Percentiles rank a stretch among this genome's conserved stretches.
phyloP scores from a whole-genome alignment of 2,888 invertebrate genomes.

The Idaea biselata region DNA sequence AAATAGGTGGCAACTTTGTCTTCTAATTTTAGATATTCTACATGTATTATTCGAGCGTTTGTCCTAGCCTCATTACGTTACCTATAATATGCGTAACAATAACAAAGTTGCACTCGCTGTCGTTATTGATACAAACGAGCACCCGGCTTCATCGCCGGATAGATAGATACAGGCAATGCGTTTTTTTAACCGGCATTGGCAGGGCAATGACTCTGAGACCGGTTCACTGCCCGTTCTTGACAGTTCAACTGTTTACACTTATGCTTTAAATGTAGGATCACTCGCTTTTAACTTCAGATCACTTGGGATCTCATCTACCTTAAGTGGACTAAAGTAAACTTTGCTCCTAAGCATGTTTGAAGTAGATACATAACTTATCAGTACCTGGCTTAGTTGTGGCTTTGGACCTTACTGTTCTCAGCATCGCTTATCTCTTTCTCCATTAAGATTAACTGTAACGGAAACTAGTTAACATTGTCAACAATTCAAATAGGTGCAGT shows the following conservation, averaged over 20 bases:
- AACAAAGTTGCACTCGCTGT: conserved; percentile 25
- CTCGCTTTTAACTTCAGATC: conserved; percentile 50
- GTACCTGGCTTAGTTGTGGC: neutral
- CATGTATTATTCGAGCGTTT: neutral
- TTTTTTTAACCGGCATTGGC: conserved; percentile 76
- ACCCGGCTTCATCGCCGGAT: conserved; percentile 54
- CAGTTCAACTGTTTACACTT: conserved; percentile 79
- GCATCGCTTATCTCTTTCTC: neutral
- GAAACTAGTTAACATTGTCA: neutral
- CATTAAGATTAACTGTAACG: neutral
- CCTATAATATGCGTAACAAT: conserved; percentile 5
- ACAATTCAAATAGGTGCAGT: neutral
- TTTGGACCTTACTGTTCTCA: neutral
- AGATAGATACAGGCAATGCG: conserved; percentile 68
- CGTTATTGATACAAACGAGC: conserved; percentile 50
- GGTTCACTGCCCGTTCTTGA: conserved; percentile 80
- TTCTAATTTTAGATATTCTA: too few species aligned
- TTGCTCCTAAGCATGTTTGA: neutral
- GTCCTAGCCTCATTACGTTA: conserved; percentile 7
- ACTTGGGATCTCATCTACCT: conserved; percentile 19
- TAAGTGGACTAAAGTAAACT: conserved; percentile 10
- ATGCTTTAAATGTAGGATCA: conserved; percentile 63
- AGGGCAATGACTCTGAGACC: conserved; percentile 73
- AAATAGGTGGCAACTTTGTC: too few species aligned
- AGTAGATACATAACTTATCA: neutral